phyloP scores from a whole-genome alignment of 2,113 vertebrate species.

The Ophthalmolycus amberensis region DNA sequence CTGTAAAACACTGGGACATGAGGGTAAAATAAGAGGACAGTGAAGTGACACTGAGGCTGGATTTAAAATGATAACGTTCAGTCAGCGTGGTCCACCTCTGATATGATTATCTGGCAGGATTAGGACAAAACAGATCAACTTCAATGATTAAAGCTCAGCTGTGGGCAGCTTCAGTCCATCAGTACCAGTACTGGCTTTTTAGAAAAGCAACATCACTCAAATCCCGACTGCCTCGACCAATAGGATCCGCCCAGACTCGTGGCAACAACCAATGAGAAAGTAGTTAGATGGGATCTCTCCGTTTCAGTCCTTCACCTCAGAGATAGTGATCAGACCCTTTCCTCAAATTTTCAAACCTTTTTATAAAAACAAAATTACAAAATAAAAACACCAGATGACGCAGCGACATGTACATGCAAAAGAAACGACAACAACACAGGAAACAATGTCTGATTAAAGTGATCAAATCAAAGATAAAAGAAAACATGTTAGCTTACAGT shows the following conservation, averaged over 20 bases:
- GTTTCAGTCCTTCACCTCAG: constrained; percentile 59
- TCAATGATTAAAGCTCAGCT: constrained; percentile 33
- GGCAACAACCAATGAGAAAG: constrained; percentile 45
- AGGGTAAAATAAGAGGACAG: background rate
- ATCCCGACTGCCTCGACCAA: background rate
- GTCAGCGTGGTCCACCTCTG: constrained; percentile 29
- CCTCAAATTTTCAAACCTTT: constrained; percentile 62
- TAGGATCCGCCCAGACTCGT: background rate
- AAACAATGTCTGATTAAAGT: constrained; percentile 68
- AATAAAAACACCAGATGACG: constrained; percentile 62
- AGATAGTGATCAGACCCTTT: constrained; percentile 79
- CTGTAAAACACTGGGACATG: constrained; percentile 8
- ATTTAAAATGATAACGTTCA: constrained; percentile 23
- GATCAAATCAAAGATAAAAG: constrained; percentile 61
- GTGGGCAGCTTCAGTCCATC: constrained; percentile 47
- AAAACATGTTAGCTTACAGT: constrained; percentile 78
- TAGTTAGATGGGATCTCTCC: constrained; percentile 28
- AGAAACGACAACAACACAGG: constrained; percentile 52
- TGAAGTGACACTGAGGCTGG: constrained; percentile 17
- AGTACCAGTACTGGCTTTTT: constrained; percentile 14
- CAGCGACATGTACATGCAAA: constrained; percentile 79
- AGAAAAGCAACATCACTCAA: constrained; percentile 27
- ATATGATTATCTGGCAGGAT: constrained; percentile 52
- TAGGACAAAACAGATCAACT: constrained; percentile 19
- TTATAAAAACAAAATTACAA: constrained; percentile 69